Base-by-base conservation (phyloP, 2,888 invertebrate species). In the Aplocera efformata region DNA sequence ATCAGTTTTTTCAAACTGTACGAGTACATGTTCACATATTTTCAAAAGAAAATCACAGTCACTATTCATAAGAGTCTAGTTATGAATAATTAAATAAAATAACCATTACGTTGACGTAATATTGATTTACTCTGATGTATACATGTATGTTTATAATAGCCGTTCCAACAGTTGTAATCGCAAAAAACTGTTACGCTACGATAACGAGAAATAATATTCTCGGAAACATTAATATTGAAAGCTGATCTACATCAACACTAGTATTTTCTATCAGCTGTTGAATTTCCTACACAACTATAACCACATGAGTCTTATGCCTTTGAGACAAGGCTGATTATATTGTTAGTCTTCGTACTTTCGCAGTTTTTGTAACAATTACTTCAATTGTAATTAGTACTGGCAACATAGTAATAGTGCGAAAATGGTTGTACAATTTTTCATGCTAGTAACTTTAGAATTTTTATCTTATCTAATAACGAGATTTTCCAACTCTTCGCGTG, bases 381-480 rank as follows among this genome's bases (percentile, higher is more conserved):
- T 69, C 72, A 68, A 68, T 75, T 67, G 61, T 66, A 67, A 76
- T 78, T 72, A 71, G 46, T 35, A 53, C 51, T 68, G 53, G 55
- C 50, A 63, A 59, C 58, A 54, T 56, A 55, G 50, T 48, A 44
- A 40, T 40, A 48, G 53, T 48, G 56, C 48, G 44, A 56, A 53
- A 44, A 53, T 48, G 40, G 38, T 44, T 53, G 50, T 56, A 44
- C 35, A 45, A 43, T 42, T 51, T 41, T 48, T 49, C 45, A 48
- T 48, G 43, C 45, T 28, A 25, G 20, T 43, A 44, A 34, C 11
- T 48, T 45, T n/a, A 10, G 3, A 17, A 17, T 17, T 25, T 48
- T 50, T 49, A 39, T 50, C 40, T 45, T 32, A 39, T 40, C 26
- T 31, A 31, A 31, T 41, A 28, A 37, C 34, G 25, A 38, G 32